A percentile compares a stretch with the other conserved stretches of the same genome.
These are phyloP conservation scores for Pterobdella sp. DNA, from an alignment of 2,888 invertebrate genomes.

Conservation along the genomic window DNA sequence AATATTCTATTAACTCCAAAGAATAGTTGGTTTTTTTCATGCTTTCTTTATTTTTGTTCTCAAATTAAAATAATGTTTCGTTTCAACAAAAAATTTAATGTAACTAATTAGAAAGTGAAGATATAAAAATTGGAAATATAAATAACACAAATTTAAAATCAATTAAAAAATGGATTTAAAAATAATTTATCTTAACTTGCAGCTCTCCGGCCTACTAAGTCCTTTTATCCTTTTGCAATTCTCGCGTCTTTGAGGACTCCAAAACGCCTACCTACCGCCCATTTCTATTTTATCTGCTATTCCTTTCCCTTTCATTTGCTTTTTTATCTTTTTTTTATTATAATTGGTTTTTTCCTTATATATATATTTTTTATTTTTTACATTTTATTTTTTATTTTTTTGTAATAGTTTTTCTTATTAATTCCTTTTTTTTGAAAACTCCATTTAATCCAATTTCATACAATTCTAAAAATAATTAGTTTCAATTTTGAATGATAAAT, in stretches of 20 bases:
- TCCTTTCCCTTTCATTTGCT: background rate
- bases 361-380: background rate
- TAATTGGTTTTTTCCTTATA: background rate
- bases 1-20: too few relatives aligned
- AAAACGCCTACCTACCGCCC: conserved; percentile 2
- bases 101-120: too few relatives aligned
- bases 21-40: too few relatives aligned
- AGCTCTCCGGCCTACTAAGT: background rate
- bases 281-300: background rate
- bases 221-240: conserved; percentile 12
- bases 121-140: too few relatives aligned
- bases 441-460: too few relatives aligned
- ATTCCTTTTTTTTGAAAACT: background rate
- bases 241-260: conserved; percentile 8
- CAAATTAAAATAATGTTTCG: too few relatives aligned
- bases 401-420: background rate
- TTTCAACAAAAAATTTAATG: too few relatives aligned
- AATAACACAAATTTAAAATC: too few relatives aligned
- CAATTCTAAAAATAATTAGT: too few relatives aligned
- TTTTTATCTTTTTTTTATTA: background rate
- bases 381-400: background rate
- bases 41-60: too few relatives aligned
- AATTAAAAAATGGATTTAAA: too few relatives aligned
- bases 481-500: too few relatives aligned
- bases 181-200: background rate